Evolutionary conservation across 2,888 invertebrate species (phyloP).

Genomic region (Chalcosyrphus nemorum): DNA sequence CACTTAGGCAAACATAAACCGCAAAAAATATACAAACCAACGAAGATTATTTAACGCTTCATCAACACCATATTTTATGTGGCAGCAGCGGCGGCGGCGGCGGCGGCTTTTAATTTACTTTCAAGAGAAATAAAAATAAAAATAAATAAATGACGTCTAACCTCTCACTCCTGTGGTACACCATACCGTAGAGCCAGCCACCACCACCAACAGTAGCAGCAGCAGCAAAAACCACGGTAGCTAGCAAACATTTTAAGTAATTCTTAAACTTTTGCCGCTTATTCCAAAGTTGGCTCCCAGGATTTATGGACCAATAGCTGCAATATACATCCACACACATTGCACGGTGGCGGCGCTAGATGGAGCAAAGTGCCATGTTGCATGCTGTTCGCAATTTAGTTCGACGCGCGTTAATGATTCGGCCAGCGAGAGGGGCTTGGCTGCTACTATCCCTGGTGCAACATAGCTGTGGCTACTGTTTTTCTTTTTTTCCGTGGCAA

Average conservation of each 20-base stretch:
- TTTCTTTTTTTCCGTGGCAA: too few relatives aligned
- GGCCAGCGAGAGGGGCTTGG: constrained; percentile 20
- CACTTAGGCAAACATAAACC: background rate
- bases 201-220: background rate
- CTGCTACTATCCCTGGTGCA: background rate
- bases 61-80: constrained; percentile 59
- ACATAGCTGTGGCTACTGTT: constrained; percentile 47
- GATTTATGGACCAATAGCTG: constrained; percentile 64
- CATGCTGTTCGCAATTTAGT: constrained; percentile 70
- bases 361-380: constrained; percentile 63
- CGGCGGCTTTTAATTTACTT: constrained; percentile 61
- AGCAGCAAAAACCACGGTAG: background rate
- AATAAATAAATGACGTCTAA: constrained; percentile 43
- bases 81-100: too few relatives aligned
- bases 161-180: constrained; percentile 48
- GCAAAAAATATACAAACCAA: background rate
- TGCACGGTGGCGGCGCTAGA: constrained; percentile 19
- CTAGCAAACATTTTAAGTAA: constrained; percentile 22
- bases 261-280: constrained; percentile 25
- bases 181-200: background rate
- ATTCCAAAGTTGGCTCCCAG: constrained; percentile 50
- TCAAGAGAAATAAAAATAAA: constrained; percentile 11
- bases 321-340: background rate
- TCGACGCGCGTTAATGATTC: constrained; percentile 61
- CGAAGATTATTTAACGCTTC: constrained; percentile 57